These are phyloP conservation scores for Sebastes vulpes DNA, from an alignment of 2,797 vertebrate species.

Conservation along the genomic window DNA sequence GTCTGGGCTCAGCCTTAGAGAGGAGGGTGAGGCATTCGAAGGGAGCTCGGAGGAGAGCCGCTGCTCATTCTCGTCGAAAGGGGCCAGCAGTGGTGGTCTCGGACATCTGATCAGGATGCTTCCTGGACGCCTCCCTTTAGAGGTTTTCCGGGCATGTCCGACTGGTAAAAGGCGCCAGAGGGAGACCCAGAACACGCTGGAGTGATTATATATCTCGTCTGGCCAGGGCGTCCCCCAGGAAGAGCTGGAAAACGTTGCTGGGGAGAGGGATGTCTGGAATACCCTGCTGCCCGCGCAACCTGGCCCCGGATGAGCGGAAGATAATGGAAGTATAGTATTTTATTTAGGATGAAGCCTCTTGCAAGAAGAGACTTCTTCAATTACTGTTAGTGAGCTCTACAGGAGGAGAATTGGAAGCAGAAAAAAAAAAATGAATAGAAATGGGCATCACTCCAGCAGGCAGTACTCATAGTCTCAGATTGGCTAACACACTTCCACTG, in stretches of 20 bases:
- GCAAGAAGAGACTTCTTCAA: not conserved
- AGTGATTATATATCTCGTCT: too few relatives aligned
- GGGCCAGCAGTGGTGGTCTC: not conserved
- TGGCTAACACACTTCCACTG: conserved; percentile 24
- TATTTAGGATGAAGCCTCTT: not conserved
- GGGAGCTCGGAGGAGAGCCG: not conserved
- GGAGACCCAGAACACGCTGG: too few relatives aligned
- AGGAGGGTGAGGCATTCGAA: too few relatives aligned
- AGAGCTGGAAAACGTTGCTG: too few relatives aligned
- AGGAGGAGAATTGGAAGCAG: not conserved
- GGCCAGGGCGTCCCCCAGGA: too few relatives aligned
- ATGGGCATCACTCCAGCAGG: conserved; percentile 2
- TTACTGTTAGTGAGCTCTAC: not conserved
- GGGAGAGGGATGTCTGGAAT: too few relatives aligned
- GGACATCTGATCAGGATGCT: too few relatives aligned
- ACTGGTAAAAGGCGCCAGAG: not conserved
- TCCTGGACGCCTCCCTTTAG: not conserved
- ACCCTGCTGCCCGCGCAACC: too few relatives aligned
- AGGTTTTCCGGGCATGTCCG: not conserved
- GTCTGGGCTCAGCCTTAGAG: too few relatives aligned
- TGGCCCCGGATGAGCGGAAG: too few relatives aligned
- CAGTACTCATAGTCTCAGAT: conserved; percentile 17
- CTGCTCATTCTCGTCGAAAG: not conserved
- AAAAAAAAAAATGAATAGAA: not conserved
- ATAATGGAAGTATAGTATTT: not conserved